These are phyloP conservation scores for Papilio polytes DNA, from an alignment of 1,140 invertebrate species.

Conservation along the genomic window DNA sequence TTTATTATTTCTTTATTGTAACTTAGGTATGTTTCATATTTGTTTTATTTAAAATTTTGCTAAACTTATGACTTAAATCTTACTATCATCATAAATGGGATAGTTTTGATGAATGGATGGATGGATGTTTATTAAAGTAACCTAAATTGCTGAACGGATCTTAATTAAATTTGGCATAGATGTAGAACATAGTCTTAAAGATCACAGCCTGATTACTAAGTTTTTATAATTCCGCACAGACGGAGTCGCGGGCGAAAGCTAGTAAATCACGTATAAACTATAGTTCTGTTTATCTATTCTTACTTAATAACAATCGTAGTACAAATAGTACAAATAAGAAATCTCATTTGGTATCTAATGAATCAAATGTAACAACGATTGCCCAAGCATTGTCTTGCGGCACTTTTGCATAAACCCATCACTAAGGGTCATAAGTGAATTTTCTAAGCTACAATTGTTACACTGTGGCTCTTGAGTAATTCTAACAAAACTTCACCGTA, in stretches of 20 bases:
- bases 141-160: too few species aligned
- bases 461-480: background rate
- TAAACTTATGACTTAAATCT: too few species aligned
- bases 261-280: too few species aligned
- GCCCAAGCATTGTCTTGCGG: constrained; percentile 31
- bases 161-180: too few species aligned
- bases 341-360: background rate
- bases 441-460: background rate
- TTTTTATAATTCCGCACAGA: too few species aligned
- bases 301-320: constrained; percentile 12
- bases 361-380: constrained; percentile 16
- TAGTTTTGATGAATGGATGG: too few species aligned
- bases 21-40: background rate
- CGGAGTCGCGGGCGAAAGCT: too few species aligned
- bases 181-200: too few species aligned
- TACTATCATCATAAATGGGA: too few species aligned
- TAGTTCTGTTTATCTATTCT: background rate
- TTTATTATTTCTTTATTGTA: background rate
- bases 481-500: background rate
- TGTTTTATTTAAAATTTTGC: too few species aligned
- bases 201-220: too few species aligned
- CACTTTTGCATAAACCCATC: constrained; percentile 17
- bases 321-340: constrained; percentile 20
- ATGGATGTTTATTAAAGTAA: too few species aligned
- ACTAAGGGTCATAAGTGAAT: background rate